Evolutionary conservation across 2,113 vertebrate species (phyloP).

Genomic region (Ammodramus savannarum): DNA sequence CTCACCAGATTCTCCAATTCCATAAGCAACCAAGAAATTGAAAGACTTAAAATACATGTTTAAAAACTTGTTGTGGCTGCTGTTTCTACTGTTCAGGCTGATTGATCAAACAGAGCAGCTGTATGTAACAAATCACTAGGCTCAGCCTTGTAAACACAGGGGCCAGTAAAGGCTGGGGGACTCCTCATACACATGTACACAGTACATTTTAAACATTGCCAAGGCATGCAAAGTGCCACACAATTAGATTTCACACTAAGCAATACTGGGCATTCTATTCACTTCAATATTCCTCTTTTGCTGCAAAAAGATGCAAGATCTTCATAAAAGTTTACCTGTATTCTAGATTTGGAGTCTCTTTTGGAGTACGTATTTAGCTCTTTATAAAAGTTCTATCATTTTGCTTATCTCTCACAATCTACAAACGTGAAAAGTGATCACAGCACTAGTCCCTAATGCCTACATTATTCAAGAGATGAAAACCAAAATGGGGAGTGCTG

Average conservation of each 20-base stretch:
- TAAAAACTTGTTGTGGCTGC: not conserved
- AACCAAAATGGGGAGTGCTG: not conserved
- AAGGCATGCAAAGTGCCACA: not conserved
- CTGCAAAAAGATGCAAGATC: not conserved
- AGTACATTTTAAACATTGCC: not conserved
- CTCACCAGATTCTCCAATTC: not conserved
- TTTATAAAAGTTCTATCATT: not conserved
- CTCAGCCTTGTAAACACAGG: not conserved
- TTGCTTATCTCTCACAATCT: not conserved
- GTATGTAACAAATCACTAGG: not conserved
- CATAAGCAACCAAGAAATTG: not conserved
- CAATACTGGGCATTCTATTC: not conserved
- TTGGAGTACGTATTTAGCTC: not conserved
- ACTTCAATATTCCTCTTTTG: not conserved
- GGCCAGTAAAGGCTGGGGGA: not conserved
- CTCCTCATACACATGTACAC: not conserved
- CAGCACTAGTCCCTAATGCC: not conserved
- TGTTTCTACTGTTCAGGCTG: not conserved
- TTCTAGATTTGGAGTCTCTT: not conserved
- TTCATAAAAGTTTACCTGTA: not conserved
- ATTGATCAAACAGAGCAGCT: not conserved
- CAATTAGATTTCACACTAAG: not conserved
- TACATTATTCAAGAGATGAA: not conserved
- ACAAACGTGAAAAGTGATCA: not conserved
- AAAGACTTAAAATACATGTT: not conserved